These are phyloP conservation scores for Indri indri DNA, from an alignment of 2,113 vertebrate species.

Conservation along the genomic window DNA sequence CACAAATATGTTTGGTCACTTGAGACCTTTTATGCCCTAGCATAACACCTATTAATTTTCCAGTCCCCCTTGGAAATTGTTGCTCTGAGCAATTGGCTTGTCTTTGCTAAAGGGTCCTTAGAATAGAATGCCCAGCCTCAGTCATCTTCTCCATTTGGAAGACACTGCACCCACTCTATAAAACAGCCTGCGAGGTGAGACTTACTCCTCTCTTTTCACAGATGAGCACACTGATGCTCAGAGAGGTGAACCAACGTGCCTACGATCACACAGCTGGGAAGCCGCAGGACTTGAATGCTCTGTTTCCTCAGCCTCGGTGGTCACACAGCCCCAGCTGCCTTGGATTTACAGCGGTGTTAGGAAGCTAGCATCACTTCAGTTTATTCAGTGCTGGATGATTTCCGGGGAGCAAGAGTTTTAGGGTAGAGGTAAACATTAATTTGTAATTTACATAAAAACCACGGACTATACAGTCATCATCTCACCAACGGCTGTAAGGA, in stretches of 20 bases:
- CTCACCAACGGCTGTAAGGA: background rate
- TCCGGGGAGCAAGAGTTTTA: background rate
- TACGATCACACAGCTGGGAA: background rate
- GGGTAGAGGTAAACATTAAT: background rate
- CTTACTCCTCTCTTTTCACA: background rate
- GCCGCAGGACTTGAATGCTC: background rate
- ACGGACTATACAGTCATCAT: background rate
- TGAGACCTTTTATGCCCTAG: background rate
- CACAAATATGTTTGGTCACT: background rate
- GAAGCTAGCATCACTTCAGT: background rate
- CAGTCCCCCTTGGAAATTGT: background rate
- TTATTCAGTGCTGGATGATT: background rate
- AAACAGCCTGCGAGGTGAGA: background rate
- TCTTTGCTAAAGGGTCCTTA: background rate
- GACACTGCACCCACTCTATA: too few species aligned
- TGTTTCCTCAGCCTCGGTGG: background rate
- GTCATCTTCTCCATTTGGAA: background rate
- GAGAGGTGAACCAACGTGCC: background rate
- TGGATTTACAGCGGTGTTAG: background rate
- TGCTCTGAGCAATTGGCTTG: background rate
- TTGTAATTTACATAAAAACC: background rate
- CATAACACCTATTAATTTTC: background rate
- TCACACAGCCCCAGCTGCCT: too few species aligned
- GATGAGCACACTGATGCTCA: background rate
- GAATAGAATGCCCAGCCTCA: background rate